Percentiles rank a stretch among this genome's conserved stretches.
Conservation (phyloP, 2,113 vertebrate species). For the Clupea harengus region DNA sequence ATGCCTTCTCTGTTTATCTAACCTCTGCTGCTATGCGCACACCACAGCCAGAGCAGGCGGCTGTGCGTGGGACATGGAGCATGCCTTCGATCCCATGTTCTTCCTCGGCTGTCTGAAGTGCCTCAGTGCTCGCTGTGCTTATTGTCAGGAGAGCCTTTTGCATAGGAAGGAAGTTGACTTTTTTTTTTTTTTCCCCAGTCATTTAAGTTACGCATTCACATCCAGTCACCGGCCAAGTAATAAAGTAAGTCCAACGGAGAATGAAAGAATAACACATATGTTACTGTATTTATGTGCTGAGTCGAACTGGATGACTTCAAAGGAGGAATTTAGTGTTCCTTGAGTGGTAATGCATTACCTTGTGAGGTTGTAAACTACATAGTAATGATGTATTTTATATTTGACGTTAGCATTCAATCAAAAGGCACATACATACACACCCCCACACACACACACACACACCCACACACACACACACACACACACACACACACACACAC, state of each 20-base stretch:
- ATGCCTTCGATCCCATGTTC: slow-evolving; percentile 48
- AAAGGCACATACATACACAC: not conserved
- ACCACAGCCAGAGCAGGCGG: slow-evolving; percentile 36
- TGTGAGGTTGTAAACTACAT: not conserved
- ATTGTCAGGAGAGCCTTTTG: slow-evolving; percentile 29
- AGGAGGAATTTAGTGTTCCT: not conserved
- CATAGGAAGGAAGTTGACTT: slow-evolving; percentile 28
- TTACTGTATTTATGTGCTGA: slow-evolving; percentile 11
- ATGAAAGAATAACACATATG: slow-evolving; percentile 12
- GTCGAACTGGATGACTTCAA: not conserved
- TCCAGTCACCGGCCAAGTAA: not conserved
- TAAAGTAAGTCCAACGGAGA: slow-evolving; percentile 6
- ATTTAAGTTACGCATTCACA: not conserved
- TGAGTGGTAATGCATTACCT: not conserved
- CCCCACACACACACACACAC: not conserved
- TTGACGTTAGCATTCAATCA: not conserved
- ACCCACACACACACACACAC: not conserved
- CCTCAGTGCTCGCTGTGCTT: slow-evolving; percentile 29
- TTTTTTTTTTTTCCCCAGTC: not conserved
- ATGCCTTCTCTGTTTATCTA: slow-evolving; percentile 68
- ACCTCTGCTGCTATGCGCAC: slow-evolving; percentile 51
- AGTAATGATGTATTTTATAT: not conserved
- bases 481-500: not conserved
- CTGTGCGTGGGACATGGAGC: slow-evolving; percentile 47
- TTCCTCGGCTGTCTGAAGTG: slow-evolving; percentile 30